Evolutionary conservation across 2,113 vertebrate genomes (phyloP).

Genomic region (Ochotona princeps): DNA sequence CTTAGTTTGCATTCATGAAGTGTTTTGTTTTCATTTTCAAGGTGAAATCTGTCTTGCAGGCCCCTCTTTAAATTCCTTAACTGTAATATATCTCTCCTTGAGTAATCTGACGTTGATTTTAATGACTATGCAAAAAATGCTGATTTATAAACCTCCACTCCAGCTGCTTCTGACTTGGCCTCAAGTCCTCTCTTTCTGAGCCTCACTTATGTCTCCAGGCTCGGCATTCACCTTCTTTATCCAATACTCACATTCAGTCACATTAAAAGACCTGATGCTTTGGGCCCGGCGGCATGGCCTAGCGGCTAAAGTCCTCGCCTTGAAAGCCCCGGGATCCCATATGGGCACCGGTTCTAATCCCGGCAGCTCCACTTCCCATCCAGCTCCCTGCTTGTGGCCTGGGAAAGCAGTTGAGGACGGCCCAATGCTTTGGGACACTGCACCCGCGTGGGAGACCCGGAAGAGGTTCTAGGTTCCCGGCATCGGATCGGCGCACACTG

Average conservation of each 20-base stretch:
- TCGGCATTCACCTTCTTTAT: neutral
- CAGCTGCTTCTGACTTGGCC: neutral
- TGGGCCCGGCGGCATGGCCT: too few species aligned
- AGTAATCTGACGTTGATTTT: neutral
- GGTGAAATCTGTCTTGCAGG: neutral
- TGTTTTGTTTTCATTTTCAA: slow-evolving; percentile 34
- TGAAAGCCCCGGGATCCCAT: too few species aligned
- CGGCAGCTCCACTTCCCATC: too few species aligned
- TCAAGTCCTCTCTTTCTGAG: neutral
- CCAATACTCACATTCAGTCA: neutral
- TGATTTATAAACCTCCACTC: neutral
- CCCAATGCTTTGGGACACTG: too few species aligned
- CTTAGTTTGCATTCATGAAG: neutral
- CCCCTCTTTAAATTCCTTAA: neutral
- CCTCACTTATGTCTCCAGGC: neutral
- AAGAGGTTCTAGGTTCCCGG: too few species aligned
- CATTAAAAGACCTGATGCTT: neutral
- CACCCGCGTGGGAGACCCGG: too few species aligned
- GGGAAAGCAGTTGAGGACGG: too few species aligned
- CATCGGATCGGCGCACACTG: too few species aligned
- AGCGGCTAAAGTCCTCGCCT: too few species aligned
- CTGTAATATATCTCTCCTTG: neutral
- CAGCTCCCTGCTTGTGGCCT: too few species aligned
- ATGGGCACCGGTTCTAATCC: too few species aligned
- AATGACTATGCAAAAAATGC: neutral